Percentiles rank a stretch among this genome's conserved stretches.
phyloP scores from a whole-genome alignment of 2,113 vertebrate species.

The Gnathochromis pfefferi region DNA sequence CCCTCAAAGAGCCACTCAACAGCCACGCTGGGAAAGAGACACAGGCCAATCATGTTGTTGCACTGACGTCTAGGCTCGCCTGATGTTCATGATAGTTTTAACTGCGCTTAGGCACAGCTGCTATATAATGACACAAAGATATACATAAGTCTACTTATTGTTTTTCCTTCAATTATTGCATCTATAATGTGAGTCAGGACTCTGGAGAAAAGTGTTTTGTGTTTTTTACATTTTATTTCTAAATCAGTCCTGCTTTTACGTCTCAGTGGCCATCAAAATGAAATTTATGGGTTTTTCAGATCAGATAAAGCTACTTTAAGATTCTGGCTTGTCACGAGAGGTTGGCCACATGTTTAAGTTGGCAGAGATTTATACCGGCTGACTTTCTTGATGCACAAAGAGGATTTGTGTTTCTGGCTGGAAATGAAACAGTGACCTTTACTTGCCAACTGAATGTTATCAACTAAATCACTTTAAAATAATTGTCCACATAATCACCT shows the following conservation, averaged over 20 bases:
- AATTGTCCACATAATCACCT: not conserved
- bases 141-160: not conserved
- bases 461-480: not conserved
- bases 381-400: not conserved
- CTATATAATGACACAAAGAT: not conserved
- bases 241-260: not conserved
- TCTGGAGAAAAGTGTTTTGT: not conserved
- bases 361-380: not conserved
- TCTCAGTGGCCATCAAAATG: not conserved
- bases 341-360: not conserved
- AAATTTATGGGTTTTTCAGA: not conserved
- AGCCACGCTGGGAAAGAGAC: not conserved
- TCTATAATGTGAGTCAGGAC: not conserved
- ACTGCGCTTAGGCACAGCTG: not conserved
- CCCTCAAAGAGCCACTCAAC: not conserved
- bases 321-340: not conserved
- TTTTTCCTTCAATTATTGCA: not conserved
- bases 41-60: not conserved
- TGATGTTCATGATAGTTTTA: not conserved
- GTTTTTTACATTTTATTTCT: not conserved
- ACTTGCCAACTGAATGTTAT: not conserved
- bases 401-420: not conserved
- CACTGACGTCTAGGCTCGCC: rapidly evolving
- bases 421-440: not conserved
- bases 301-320: not conserved